A percentile compares a stretch with the other conserved stretches of the same genome.
These are phyloP conservation scores for Misgurnus anguillicaudatus DNA, from an alignment of 2,113 vertebrate species.

Conservation along the genomic window DNA sequence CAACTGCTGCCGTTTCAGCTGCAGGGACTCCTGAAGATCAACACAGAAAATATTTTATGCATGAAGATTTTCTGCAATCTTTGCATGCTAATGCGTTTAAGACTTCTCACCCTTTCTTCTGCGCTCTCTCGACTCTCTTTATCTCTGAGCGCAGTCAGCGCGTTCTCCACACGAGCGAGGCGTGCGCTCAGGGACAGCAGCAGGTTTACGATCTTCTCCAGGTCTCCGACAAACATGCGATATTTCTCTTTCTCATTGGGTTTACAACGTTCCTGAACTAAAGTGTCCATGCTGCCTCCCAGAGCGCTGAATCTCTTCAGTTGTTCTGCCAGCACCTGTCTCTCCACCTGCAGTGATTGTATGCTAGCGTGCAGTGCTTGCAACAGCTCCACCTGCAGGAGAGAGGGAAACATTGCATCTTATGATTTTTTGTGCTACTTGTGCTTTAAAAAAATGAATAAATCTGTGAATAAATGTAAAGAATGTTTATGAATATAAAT, in stretches of 20 bases:
- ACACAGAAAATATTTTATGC: conserved; percentile 2
- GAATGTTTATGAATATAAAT: background rate
- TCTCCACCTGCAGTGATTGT: conserved; percentile 81
- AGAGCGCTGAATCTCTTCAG: conserved; percentile 80
- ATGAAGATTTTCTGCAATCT: too few relatives aligned
- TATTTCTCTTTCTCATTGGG: conserved; percentile 94
- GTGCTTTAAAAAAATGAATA: too few relatives aligned
- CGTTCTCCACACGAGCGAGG: conserved; percentile 85
- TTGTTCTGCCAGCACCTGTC: conserved; percentile 80
- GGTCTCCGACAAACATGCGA: conserved; percentile 92
- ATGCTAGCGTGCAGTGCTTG: conserved; percentile 81
- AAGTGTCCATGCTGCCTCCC: conserved; percentile 77
- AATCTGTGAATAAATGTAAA: background rate
- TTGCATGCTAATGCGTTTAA: background rate
- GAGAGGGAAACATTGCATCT: background rate
- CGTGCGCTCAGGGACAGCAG: conserved; percentile 92
- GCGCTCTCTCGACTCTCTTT: conserved; percentile 58
- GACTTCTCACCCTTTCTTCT: conserved; percentile 82
- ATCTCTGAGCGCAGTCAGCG: conserved; percentile 76
- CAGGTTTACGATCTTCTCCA: conserved; percentile 95
- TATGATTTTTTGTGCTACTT: too few relatives aligned
- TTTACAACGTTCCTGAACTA: conserved; percentile 84
- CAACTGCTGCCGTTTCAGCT: conserved; percentile 85
- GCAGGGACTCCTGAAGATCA: conserved; percentile 79
- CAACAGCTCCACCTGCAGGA: conserved; percentile 83